Evolutionary conservation across 2,113 vertebrate species (phyloP).

Genomic region (Lonchura striata): DNA sequence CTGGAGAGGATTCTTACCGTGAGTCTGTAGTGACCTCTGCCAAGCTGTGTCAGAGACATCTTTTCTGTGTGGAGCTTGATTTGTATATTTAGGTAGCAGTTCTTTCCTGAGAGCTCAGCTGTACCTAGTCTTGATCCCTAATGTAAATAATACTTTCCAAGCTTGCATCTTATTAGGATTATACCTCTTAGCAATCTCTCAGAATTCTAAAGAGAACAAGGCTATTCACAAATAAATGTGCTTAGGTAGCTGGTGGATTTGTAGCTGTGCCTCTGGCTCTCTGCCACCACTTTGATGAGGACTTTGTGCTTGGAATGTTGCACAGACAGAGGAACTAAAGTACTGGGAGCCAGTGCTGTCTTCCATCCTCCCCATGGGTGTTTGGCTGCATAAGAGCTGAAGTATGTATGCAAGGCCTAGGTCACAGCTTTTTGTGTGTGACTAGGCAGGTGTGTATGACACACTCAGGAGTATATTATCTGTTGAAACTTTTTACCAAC

Average conservation of each 20-base stretch:
- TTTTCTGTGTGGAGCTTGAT: background rate
- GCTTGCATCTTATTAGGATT: background rate
- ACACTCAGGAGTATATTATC: background rate
- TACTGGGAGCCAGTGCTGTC: background rate
- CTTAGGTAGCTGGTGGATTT: background rate
- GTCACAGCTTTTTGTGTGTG: background rate
- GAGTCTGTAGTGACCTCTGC: background rate
- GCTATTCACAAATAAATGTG: background rate
- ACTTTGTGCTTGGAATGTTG: background rate
- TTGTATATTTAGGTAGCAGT: background rate
- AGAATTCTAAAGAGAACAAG: background rate
- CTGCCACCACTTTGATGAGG: background rate
- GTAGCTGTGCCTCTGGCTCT: background rate
- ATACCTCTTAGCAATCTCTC: background rate
- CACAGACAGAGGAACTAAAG: background rate
- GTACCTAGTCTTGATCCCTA: background rate
- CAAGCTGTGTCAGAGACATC: background rate
- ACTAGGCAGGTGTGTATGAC: background rate
- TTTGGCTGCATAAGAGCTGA: background rate
- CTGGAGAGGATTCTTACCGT: background rate
- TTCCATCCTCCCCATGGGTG: background rate
- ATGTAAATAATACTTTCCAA: background rate
- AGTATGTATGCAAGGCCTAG: background rate
- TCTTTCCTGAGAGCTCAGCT: background rate
- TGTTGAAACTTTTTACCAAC: background rate